phyloP scores from a whole-genome alignment of 1,140 invertebrate genomes.

The Nephila pilipes region DNA sequence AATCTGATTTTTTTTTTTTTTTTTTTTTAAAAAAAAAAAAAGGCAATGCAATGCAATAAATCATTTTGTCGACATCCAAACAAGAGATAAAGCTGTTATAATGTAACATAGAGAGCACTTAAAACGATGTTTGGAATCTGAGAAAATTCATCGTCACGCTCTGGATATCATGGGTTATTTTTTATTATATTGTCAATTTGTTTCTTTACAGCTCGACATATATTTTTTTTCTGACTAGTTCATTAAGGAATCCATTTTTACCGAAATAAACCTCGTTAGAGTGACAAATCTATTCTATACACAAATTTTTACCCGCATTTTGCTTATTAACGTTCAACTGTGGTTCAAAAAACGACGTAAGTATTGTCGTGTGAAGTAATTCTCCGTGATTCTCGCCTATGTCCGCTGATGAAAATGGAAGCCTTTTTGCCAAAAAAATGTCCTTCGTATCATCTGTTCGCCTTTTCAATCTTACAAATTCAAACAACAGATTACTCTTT shows the following conservation, averaged over 20 bases:
- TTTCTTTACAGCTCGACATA: background rate
- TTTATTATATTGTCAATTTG: background rate
- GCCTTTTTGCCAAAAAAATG: background rate
- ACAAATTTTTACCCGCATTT: background rate
- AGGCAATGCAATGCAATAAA: background rate
- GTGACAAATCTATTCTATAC: background rate
- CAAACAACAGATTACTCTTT: background rate
- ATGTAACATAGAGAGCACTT: background rate
- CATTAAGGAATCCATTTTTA: constrained; percentile 1
- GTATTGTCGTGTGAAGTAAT: too few species aligned
- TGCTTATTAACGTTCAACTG: background rate
- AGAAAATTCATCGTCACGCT: background rate
- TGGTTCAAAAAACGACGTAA: background rate
- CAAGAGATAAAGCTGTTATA: background rate
- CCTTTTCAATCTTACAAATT: background rate
- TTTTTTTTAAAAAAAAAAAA: background rate
- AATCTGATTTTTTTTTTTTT: background rate
- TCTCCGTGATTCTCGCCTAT: background rate
- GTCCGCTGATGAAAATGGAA: background rate
- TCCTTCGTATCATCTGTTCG: background rate
- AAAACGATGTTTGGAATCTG: background rate
- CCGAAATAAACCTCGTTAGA: background rate
- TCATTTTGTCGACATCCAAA: background rate
- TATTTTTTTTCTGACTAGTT: background rate
- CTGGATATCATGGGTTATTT: background rate